These are phyloP conservation scores for Notodonta dromedarius DNA, from an alignment of 2,888 invertebrate genomes.

Conservation along the genomic window DNA sequence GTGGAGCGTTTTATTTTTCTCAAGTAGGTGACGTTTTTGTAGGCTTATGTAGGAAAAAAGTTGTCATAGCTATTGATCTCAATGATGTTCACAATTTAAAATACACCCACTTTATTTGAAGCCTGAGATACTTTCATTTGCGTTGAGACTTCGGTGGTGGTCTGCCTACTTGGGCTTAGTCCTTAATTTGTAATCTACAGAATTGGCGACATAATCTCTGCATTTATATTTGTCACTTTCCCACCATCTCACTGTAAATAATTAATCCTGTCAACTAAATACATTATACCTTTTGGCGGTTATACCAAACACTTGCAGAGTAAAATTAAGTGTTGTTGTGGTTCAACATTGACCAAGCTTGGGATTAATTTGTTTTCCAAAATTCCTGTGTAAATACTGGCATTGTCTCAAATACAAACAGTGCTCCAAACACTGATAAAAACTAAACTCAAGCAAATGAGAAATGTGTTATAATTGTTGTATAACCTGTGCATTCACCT, in stretches of 20 bases:
- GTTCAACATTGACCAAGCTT: constrained; percentile 34
- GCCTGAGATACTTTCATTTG: too few species aligned
- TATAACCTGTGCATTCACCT: neutral
- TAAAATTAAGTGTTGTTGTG: constrained; percentile 26
- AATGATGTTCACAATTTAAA: too few species aligned
- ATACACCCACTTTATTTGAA: too few species aligned
- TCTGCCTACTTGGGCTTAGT: too few species aligned
- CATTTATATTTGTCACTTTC: constrained; percentile 13
- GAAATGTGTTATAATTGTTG: neutral
- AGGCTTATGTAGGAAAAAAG: too few species aligned
- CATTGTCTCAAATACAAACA: constrained; percentile 18
- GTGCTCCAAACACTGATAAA: constrained; percentile 7
- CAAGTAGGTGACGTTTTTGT: too few species aligned
- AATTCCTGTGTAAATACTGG: constrained; percentile 31
- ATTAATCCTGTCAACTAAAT: neutral
- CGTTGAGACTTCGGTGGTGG: too few species aligned
- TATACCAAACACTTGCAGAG: constrained; percentile 23
- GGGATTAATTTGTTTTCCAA: constrained; percentile 27
- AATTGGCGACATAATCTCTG: constrained; percentile 7
- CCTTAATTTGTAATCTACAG: neutral
- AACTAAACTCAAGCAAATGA: constrained; percentile 24
- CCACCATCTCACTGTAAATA: neutral
- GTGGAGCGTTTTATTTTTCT: too few species aligned
- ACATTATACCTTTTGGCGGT: neutral
- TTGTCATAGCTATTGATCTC: too few species aligned